These are phyloP conservation scores for Lepidocyrtoides sp. DNA, from an alignment of 2,888 invertebrate species.

Conservation along the genomic window DNA sequence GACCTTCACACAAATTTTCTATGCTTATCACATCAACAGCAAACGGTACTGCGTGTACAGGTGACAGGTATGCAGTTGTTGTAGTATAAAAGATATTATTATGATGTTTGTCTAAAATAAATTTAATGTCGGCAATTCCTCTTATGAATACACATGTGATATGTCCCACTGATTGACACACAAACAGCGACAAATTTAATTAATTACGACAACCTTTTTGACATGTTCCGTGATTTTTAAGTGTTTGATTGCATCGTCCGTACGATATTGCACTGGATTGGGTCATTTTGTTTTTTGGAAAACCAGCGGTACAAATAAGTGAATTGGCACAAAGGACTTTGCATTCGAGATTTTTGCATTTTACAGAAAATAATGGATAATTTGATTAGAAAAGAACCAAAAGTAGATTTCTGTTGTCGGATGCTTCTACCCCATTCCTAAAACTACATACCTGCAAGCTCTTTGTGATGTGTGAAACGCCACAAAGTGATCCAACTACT, in stretches of 20 bases:
- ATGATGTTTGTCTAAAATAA: not conserved
- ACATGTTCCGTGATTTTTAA: conserved; percentile 19
- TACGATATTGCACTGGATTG: not conserved
- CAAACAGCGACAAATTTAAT: not conserved
- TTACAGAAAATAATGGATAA: conserved; percentile 25
- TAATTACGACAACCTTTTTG: not conserved
- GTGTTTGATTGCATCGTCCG: not conserved
- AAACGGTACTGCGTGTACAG: too few species aligned
- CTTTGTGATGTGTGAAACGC: too few species aligned
- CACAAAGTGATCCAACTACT: not conserved
- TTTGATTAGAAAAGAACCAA: conserved; percentile 40
- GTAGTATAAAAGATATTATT: not conserved
- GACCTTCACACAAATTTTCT: conserved; percentile 75
- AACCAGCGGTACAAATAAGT: not conserved
- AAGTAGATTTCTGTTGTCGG: not conserved
- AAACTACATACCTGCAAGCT: too few species aligned
- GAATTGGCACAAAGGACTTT: not conserved
- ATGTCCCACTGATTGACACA: not conserved
- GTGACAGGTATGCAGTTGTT: not conserved
- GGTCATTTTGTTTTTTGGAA: not conserved
- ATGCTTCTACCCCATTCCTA: not conserved
- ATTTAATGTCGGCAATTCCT: conserved; percentile 12
- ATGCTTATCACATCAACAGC: conserved; percentile 49
- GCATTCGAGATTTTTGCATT: not conserved
- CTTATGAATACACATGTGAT: not conserved